Evolutionary conservation across 2,888 invertebrate genomes (phyloP).

Genomic region (Lasioglossum lativentre): DNA sequence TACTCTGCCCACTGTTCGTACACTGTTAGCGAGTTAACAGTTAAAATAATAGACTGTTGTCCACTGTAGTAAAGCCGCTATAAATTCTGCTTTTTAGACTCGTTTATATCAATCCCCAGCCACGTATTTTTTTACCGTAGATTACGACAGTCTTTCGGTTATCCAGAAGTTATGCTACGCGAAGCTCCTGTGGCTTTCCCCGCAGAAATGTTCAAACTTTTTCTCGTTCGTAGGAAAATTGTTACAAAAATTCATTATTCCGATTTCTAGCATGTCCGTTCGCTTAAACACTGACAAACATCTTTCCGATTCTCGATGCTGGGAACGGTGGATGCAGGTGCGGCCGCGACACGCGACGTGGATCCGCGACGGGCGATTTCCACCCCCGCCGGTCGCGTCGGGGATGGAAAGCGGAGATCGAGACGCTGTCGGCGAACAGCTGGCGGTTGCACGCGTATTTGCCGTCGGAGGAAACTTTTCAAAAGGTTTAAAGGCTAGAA

Average conservation of each 20-base stretch:
- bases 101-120: background rate
- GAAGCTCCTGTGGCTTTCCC: too few species aligned
- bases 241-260: too few species aligned
- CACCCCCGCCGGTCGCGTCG: background rate
- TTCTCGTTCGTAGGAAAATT: background rate
- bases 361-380: background rate
- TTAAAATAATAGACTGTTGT: background rate
- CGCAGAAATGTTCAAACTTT: too few species aligned
- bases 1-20: background rate
- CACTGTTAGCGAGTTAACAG: background rate
- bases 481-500: constrained; percentile 35
- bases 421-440: constrained; percentile 23
- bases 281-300: too few species aligned
- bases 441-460: constrained; percentile 30
- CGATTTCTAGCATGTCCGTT: too few species aligned
- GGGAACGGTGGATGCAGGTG: background rate
- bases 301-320: background rate
- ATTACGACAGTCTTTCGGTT: background rate
- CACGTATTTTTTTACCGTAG: background rate
- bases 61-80: background rate
- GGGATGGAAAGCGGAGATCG: background rate
- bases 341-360: background rate
- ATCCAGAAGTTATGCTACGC: background rate
- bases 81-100: background rate
- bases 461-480: constrained; percentile 32